Percentiles rank a stretch among this genome's conserved stretches.
phyloP scores from a whole-genome alignment of 2,888 invertebrate genomes.

The Hemithea aestivaria region DNA sequence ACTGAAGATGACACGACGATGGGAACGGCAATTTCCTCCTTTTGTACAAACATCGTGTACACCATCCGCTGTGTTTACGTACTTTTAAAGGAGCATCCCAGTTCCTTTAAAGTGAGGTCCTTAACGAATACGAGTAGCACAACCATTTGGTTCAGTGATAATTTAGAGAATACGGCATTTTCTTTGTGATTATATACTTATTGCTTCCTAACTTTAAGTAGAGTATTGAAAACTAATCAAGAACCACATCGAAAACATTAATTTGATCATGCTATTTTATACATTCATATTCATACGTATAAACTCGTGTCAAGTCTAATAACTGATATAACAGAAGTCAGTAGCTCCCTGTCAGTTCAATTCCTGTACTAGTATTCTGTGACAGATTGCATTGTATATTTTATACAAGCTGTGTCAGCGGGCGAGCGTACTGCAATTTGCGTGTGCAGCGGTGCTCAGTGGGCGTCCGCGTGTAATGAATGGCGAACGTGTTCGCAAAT shows the following conservation, averaged over 20 bases:
- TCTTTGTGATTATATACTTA: too few species aligned
- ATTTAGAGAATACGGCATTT: too few species aligned
- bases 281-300: too few species aligned
- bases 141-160: too few species aligned
- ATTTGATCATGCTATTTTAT: too few species aligned
- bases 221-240: too few species aligned
- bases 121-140: too few species aligned
- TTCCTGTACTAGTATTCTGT: constrained; percentile 9
- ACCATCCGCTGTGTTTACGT: background rate
- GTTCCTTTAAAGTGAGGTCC: background rate
- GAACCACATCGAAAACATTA: too few species aligned
- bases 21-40: constrained; percentile 46
- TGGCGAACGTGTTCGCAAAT: constrained; percentile 54
- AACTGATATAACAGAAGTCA: too few species aligned
- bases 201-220: too few species aligned
- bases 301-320: too few species aligned
- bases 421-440: constrained; percentile 63
- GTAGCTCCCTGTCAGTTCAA: background rate
- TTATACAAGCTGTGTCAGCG: constrained; percentile 51
- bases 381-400: constrained; percentile 6
- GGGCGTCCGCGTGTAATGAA: constrained; percentile 65
- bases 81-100: constrained; percentile 1
- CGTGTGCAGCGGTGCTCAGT: constrained; percentile 70
- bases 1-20: constrained; percentile 35
- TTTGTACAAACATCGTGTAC: constrained; percentile 48